Conservation (phyloP, 92 coral and sea anemone genomes). For the Zoanthus gigantus region DNA sequence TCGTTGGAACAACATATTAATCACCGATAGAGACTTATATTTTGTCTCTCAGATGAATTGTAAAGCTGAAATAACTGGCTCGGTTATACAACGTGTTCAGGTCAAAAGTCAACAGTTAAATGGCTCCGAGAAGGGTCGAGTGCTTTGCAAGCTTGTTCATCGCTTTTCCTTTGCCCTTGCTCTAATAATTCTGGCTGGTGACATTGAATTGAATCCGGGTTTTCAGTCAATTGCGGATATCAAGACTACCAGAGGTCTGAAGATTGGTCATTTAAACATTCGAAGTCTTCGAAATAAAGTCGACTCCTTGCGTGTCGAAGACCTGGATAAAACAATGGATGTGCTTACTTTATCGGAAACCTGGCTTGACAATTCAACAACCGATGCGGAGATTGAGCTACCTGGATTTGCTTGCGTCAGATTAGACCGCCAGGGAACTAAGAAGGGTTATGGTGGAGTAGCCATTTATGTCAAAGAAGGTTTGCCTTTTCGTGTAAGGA, state of each 20-base stretch:
- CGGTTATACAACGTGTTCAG: no score
- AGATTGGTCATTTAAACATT: conserved; percentile 34
- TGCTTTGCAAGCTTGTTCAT: conserved; percentile 46
- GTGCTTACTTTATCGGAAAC: no score
- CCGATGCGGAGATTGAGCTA: not conserved
- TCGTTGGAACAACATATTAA: no score
- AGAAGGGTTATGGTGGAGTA: not conserved
- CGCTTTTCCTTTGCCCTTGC: conserved; percentile 37
- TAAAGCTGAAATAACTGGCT: no score
- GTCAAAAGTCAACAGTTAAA: not conserved
- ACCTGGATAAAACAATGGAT: not conserved
- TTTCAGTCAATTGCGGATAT: conserved; percentile 1
- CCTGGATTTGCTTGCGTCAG: no score
- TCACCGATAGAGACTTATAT: no score
- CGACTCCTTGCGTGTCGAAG: conserved; percentile 33
- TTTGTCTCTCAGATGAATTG: no score
- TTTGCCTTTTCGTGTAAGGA: no score
- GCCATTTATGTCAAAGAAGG: no score
- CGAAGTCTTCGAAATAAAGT: conserved; percentile 13
- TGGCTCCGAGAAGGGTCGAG: conserved; percentile 23
- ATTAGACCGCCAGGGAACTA: no score
- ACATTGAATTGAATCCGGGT: conserved; percentile 55
- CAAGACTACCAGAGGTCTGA: conserved; percentile 37
- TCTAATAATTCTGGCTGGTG: conserved; percentile 47
- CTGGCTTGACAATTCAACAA: no score